Percentiles rank a stretch among this genome's conserved stretches.
Evolutionary conservation across 2,888 invertebrate genomes (phyloP).

Genomic region (Podabrus alpinus): DNA sequence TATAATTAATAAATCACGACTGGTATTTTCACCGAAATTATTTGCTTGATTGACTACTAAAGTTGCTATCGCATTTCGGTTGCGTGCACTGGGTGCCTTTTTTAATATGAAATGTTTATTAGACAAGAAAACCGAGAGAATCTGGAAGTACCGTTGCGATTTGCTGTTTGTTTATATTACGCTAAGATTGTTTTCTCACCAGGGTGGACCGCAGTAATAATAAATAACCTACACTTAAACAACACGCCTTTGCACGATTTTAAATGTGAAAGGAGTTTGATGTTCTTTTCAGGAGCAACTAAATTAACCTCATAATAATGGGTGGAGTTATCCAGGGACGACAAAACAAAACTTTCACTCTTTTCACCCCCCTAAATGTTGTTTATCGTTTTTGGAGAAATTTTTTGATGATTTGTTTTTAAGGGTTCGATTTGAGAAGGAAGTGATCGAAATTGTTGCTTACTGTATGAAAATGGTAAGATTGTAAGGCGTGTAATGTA

Average conservation of each 20-base stretch:
- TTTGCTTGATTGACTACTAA: not conserved
- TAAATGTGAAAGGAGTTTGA: slow-evolving; percentile 31
- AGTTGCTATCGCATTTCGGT: not conserved
- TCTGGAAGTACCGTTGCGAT: slow-evolving; percentile 17
- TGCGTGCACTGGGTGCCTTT: not conserved
- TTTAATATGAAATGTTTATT: slow-evolving; percentile 9
- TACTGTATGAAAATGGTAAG: not conserved
- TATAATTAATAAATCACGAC: slow-evolving; percentile 4
- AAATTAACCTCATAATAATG: slow-evolving; percentile 17
- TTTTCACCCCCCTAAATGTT: not conserved
- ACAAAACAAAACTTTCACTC: slow-evolving; percentile 8
- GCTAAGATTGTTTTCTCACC: slow-evolving; percentile 26
- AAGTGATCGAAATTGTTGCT: not conserved
- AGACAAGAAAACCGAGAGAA: slow-evolving; percentile 6
- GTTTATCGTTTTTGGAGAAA: not conserved
- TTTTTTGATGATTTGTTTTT: not conserved
- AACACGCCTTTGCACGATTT: slow-evolving; percentile 35
- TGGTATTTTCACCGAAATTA: not conserved
- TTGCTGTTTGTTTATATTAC: slow-evolving; percentile 22
- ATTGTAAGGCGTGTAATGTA: not conserved
- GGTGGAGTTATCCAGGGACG: slow-evolving; percentile 25
- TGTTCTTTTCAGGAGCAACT: slow-evolving; percentile 25
- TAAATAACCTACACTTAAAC: slow-evolving; percentile 29
- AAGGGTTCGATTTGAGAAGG: no score
- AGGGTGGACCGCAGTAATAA: slow-evolving; percentile 25